Base-by-base conservation (phyloP, 1,140 invertebrate genomes). In the Macrobrachium rosenbergii region DNA sequence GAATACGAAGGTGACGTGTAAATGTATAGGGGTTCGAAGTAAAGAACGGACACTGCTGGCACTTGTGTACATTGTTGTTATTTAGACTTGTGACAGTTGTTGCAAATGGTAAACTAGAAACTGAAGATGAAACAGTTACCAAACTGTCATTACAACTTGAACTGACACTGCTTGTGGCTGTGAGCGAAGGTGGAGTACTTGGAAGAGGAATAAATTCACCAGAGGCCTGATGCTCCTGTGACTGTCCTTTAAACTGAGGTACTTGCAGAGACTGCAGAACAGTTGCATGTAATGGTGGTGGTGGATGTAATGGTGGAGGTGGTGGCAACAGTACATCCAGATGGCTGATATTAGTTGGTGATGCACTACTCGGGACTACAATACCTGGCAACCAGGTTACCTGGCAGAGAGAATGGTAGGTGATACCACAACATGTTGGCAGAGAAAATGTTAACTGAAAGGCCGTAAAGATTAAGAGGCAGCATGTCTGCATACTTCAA, bases 361-460 rank as follows among this genome's bases (percentile, higher is more conserved):
- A 52, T n/a, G 69, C 77, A 81, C 78, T 81, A 87, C 78, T 79
- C 60, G 82, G 80, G 86, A 81, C 62, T 77, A 77, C 69, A 64
- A 72, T 82, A 88, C 75, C 73, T 60, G 52, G 79, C 80, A 83
- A 72, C 86, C 63, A 64, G 81, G 63, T 76, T 77, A 60, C 86
- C 86, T 83, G 80, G 86, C 64, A 78, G 86, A 83, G 86, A 88
- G 81, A 88, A 88, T 77, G 80, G 86, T 64, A 88, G 81, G 86
- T 83, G 86, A 82, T 83, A 88, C 86, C 86, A 88, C 86, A 88
- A 88, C 86, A 69, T 77, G 28, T 72, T 67, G 43, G 60, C 80
- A 45, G 79, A 43, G 52, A 58, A 63, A 86, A 45, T 77, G 37
- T 63, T 58, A 67, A 64, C 19, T 63, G 73, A 77, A 75, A 77